phyloP scores from a whole-genome alignment of 2,888 invertebrate species.

The Monopis laevigella region DNA sequence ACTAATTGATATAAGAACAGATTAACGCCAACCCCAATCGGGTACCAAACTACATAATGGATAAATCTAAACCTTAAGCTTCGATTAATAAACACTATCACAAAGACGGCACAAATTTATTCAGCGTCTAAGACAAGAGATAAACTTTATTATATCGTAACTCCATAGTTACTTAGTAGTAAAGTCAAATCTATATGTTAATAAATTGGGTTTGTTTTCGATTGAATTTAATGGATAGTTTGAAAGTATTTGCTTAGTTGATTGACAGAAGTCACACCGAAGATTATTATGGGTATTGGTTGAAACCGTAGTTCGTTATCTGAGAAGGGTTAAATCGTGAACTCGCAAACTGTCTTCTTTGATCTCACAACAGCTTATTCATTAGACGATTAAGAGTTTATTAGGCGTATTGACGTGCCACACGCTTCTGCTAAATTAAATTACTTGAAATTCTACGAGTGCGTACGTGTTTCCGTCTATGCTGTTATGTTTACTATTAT shows the following conservation, averaged over 20 bases:
- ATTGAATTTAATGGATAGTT: slow-evolving; percentile 4
- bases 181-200: neutral
- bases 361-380: slow-evolving; percentile 58
- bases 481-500: too few species aligned
- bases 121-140: slow-evolving; percentile 48
- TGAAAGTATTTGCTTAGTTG: slow-evolving; percentile 33
- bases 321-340: slow-evolving; percentile 24
- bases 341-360: slow-evolving; percentile 46
- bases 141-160: slow-evolving; percentile 28
- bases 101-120: slow-evolving; percentile 49
- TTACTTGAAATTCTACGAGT: too few species aligned
- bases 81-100: slow-evolving; percentile 54
- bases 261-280: slow-evolving; percentile 48
- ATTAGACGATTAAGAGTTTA: slow-evolving; percentile 49
- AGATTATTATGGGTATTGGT: slow-evolving; percentile 38
- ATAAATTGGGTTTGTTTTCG: slow-evolving; percentile 4
- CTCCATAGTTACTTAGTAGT: slow-evolving; percentile 1
- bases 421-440: too few species aligned
- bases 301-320: slow-evolving; percentile 19
- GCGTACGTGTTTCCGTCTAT: too few species aligned
- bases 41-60: slow-evolving; percentile 38
- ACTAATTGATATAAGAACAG: slow-evolving; percentile 38
- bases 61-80: slow-evolving; percentile 31
- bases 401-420: slow-evolving; percentile 40
- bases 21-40: slow-evolving; percentile 45